A percentile compares a stretch with the other conserved stretches of the same genome.
These are phyloP conservation scores for Yponomeuta plumbellus DNA, from an alignment of 2,888 invertebrate genomes.

Conservation along the genomic window DNA sequence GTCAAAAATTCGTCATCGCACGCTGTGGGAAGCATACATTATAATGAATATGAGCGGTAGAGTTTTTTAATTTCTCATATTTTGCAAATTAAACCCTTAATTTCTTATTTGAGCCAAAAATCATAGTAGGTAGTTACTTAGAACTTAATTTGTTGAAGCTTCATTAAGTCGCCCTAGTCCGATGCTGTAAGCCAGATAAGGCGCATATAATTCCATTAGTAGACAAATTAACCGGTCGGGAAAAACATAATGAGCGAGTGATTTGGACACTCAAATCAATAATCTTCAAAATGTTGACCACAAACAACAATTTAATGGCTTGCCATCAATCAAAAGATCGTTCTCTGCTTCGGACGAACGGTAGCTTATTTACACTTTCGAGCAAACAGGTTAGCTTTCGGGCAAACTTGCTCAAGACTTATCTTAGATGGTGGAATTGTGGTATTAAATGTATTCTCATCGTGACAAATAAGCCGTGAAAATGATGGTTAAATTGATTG, in stretches of 20 bases:
- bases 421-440: conserved; percentile 9
- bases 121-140: not conserved
- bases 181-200: not conserved
- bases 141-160: not conserved
- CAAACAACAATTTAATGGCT: conserved; percentile 29
- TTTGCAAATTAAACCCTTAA: too few relatives aligned
- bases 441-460: conserved; percentile 12
- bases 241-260: conserved; percentile 6
- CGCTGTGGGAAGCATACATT: conserved; percentile 18
- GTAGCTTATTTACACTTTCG: conserved; percentile 24
- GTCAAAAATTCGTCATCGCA: conserved; percentile 37
- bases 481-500: conserved; percentile 18
- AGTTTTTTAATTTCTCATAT: too few relatives aligned
- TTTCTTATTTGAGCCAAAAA: too few relatives aligned
- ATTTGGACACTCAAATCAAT: conserved; percentile 11
- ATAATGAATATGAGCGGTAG: not conserved
- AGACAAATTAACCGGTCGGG: not conserved
- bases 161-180: not conserved
- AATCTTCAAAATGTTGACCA: conserved; percentile 21
- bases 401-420: conserved; percentile 6
- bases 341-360: conserved; percentile 24
- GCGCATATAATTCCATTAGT: conserved; percentile 14
- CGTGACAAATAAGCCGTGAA: conserved; percentile 17
- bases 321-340: conserved; percentile 27
- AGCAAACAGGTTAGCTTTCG: conserved; percentile 21